Percentiles rank a stretch among this genome's conserved stretches.
These are phyloP conservation scores for Prosapia bicincta DNA, from an alignment of 2,888 invertebrate species.

Conservation along the genomic window DNA sequence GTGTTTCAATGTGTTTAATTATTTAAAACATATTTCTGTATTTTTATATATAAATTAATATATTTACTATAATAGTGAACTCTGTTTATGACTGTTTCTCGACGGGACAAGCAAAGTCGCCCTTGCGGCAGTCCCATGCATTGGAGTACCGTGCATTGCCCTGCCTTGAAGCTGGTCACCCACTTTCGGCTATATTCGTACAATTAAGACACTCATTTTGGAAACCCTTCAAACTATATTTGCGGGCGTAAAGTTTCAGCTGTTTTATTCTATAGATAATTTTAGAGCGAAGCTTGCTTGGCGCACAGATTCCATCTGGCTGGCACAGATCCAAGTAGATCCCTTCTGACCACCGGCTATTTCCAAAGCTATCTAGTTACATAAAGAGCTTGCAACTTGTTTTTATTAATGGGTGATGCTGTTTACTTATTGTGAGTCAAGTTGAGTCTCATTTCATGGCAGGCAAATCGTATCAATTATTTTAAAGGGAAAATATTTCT, in stretches of 20 bases:
- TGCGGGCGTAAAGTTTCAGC: constrained; percentile 13
- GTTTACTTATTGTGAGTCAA: neutral
- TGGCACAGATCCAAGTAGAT: constrained; percentile 18
- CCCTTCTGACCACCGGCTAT: constrained; percentile 18
- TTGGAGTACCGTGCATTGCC: neutral
- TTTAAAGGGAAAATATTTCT: too few species aligned
- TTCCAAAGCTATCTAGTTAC: constrained; percentile 25
- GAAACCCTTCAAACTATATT: neutral
- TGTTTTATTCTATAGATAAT: constrained; percentile 24
- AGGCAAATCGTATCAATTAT: too few species aligned
- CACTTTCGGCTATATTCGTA: neutral
- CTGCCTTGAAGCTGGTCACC: neutral
- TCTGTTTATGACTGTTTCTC: too few species aligned
- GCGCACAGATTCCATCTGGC: constrained; percentile 11
- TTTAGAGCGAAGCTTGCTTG: constrained; percentile 9
- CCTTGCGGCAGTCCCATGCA: too few species aligned
- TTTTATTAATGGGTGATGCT: constrained; percentile 7
- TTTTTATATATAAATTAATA: too few species aligned
- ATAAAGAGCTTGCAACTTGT: constrained; percentile 16
- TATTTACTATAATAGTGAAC: too few species aligned
- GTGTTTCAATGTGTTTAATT: too few species aligned
- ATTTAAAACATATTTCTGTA: too few species aligned
- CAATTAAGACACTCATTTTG: neutral
- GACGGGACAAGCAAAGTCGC: too few species aligned
- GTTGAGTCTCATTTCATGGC: neutral